phyloP scores from a whole-genome alignment of 2,797 vertebrate genomes.

The Labeo calbasu region DNA sequence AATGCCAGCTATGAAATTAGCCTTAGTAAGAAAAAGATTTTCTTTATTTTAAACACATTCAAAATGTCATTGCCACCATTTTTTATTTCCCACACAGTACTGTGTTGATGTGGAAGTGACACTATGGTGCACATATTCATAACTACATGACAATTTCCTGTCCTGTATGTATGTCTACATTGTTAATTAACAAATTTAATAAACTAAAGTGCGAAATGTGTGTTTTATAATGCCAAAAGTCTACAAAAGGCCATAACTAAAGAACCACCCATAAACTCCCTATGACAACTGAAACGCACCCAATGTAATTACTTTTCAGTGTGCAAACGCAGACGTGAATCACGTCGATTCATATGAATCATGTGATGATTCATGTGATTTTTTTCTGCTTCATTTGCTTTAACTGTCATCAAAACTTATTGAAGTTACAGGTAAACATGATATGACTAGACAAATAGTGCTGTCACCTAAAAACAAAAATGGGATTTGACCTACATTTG shows the following conservation, averaged over 20 bases:
- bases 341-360: not conserved
- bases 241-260: not conserved
- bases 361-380: constrained; percentile 2
- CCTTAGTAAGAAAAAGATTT: not conserved
- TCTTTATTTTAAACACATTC: not conserved
- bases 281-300: constrained; percentile 7
- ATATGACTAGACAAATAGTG: constrained; percentile 11
- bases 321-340: not conserved
- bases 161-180: not conserved
- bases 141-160: not conserved
- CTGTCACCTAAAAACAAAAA: not conserved
- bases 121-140: not conserved
- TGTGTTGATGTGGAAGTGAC: not conserved
- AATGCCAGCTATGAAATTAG: not conserved
- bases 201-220: not conserved
- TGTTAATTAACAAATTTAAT: not conserved
- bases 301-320: constrained; percentile 18
- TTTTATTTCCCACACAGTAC: not conserved
- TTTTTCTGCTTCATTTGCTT: not conserved
- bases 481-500: constrained; percentile 42
- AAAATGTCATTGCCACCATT: not conserved
- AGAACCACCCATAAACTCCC: constrained; percentile 2
- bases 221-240: constrained; percentile 4
- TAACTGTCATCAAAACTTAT: not conserved
- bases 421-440: constrained; percentile 6